phyloP scores from a whole-genome alignment of 2,113 vertebrate genomes.

The Polypterus bichir region DNA sequence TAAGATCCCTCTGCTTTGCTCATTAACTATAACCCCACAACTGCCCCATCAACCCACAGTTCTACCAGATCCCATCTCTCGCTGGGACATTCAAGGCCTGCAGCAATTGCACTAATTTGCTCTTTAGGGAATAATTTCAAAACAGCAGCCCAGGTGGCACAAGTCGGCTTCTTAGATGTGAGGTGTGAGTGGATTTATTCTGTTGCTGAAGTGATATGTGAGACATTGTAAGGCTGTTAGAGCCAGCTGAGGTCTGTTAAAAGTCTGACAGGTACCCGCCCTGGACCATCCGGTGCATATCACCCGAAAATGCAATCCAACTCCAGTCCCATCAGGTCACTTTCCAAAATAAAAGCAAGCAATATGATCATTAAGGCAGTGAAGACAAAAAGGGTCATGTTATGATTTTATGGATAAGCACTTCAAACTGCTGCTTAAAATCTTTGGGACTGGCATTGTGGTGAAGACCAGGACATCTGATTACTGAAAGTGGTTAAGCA shows the following conservation, averaged over 20 bases:
- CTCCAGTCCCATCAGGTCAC: constrained; percentile 26
- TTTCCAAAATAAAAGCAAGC: constrained; percentile 19
- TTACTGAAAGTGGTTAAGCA: too few relatives aligned
- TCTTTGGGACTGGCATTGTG: too few relatives aligned
- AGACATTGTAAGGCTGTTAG: constrained; percentile 38
- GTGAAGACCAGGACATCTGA: too few relatives aligned
- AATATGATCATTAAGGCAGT: constrained; percentile 8
- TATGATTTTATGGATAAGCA: constrained; percentile 38
- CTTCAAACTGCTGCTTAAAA: constrained; percentile 3
- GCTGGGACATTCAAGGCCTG: constrained; percentile 12
- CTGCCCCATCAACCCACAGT: too few relatives aligned
- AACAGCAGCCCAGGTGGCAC: constrained; percentile 31
- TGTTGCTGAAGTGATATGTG: constrained; percentile 50
- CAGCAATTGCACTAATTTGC: constrained; percentile 21
- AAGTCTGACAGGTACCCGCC: constrained; percentile 10
- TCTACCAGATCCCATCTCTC: too few relatives aligned
- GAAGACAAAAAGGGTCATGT: constrained; percentile 38
- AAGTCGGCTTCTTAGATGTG: too few relatives aligned
- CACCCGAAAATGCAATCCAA: constrained; percentile 10
- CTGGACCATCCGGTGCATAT: neutral
- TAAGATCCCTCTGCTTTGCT: too few relatives aligned
- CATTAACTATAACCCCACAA: too few relatives aligned
- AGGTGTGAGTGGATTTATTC: constrained; percentile 27
- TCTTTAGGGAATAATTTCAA: constrained; percentile 39
- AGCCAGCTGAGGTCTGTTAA: constrained; percentile 23